Base-by-base conservation (phyloP, 2,888 invertebrate genomes). In the Pseudococcus jackbeardsleyi region DNA sequence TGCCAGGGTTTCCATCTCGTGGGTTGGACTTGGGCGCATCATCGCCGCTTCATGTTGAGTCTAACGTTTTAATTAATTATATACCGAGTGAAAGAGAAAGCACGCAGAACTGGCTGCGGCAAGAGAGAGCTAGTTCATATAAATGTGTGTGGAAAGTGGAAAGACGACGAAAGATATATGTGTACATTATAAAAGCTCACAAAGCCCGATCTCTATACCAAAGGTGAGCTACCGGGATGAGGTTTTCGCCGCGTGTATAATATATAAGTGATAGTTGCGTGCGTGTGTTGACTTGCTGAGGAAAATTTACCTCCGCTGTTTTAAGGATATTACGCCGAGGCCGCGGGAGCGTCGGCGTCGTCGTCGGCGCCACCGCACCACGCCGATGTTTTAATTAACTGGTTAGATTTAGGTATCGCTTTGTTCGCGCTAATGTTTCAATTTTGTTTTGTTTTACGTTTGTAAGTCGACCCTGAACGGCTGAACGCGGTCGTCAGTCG, bases 51-150 rank as follows among this genome's bases (percentile, higher is more conserved):
- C 26, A 33, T 48, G 46, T 48, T 12, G 59, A 59, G 17, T 15
- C 59, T 59, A 59, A 59, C 59, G 59, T 59, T 59, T 59, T 59
- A 59, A 59, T 59, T 59, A 59, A 59, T 59, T 59, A 59, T n/a
- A n/a, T n/a, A 12, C 8, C 46, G 46, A 48, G 46, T 48, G 26
- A 48, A 15, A 59, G 59, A 59, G 59, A 59, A 59, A 59, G 46
- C 46, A 33, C 46, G 46, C 8, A 59, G 11, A 59, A 33, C 1
- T 33, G 26, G 26, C 26, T 33, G 26, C 26, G 26, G 26, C 26
- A 33, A 33, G 26, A 33, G 26, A 33, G 26, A 33, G 26, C 26
- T 1, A n/a, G 59, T 59, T 59, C 59, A n/a, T 17, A 17, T 59
- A 48, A 12, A 48, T 48, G 46, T 8, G 46, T 48, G 46, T 48